These are phyloP conservation scores for Telmatherina bonti DNA, from an alignment of 2,797 vertebrate genomes.

Conservation along the genomic window DNA sequence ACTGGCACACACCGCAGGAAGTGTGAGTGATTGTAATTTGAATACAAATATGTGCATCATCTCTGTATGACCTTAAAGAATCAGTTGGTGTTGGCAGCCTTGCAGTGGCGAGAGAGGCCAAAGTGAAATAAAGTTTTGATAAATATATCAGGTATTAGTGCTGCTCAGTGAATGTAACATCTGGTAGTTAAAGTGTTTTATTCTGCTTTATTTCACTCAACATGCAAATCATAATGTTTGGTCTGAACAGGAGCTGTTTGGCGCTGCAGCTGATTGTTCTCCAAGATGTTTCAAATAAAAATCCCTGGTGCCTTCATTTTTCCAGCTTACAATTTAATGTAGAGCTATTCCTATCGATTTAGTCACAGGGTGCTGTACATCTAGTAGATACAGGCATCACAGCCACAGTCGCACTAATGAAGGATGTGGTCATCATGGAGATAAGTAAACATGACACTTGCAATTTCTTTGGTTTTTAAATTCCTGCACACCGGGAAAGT, in stretches of 20 bases:
- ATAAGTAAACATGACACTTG: neutral
- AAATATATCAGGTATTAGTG: neutral
- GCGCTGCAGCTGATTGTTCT: conserved; percentile 3
- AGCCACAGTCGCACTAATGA: neutral
- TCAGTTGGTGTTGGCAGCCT: neutral
- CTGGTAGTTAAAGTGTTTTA: neutral
- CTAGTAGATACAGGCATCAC: neutral
- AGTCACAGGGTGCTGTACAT: neutral
- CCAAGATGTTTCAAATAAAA: neutral
- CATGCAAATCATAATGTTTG: neutral
- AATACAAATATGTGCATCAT: conserved; percentile 21
- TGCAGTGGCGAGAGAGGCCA: neutral
- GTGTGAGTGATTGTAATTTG: conserved; percentile 13
- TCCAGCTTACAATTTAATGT: neutral
- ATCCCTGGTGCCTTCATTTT: neutral
- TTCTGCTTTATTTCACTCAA: neutral
- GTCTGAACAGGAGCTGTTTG: neutral
- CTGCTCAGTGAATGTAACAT: neutral
- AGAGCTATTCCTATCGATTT: neutral
- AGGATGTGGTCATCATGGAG: neutral
- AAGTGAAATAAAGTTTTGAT: neutral
- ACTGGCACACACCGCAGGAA: neutral
- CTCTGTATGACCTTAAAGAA: conserved; percentile 10
- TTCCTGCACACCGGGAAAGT: neutral
- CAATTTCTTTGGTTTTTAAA: neutral